These are phyloP conservation scores for Cylindroiulus punctatus DNA, from an alignment of 2,888 invertebrate genomes.

Conservation along the genomic window DNA sequence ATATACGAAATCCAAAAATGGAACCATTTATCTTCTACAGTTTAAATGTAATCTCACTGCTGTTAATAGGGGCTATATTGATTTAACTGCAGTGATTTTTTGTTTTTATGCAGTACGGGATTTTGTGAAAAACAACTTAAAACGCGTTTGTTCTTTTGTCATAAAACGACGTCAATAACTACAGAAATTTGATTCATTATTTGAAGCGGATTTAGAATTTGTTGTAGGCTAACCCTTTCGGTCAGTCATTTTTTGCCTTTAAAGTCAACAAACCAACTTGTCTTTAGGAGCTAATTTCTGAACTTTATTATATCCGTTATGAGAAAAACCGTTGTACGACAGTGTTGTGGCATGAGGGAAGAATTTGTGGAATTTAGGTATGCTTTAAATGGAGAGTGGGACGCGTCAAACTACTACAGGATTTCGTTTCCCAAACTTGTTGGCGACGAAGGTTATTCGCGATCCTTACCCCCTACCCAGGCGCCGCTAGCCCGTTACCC, in stretches of 20 bases:
- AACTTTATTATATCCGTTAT: not conserved
- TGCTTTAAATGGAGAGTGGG: not conserved
- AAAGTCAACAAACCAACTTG: not conserved
- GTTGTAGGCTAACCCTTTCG: not conserved
- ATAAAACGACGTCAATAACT: too few relatives aligned
- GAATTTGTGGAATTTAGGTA: not conserved
- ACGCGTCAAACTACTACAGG: not conserved
- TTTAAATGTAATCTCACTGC: too few relatives aligned
- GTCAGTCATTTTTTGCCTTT: not conserved
- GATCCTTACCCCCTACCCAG: not conserved
- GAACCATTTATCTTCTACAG: too few relatives aligned
- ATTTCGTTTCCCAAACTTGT: not conserved
- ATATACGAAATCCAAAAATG: too few relatives aligned
- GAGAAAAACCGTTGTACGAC: not conserved
- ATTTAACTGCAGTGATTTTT: too few relatives aligned
- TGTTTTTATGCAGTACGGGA: too few relatives aligned
- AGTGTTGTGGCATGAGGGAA: not conserved
- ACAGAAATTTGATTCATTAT: not conserved
- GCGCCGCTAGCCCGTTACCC: not conserved
- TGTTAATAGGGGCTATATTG: too few relatives aligned
- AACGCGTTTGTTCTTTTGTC: too few relatives aligned
- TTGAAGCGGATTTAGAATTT: not conserved
- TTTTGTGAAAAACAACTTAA: too few relatives aligned
- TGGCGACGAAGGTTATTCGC: not conserved
- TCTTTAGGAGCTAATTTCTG: not conserved